Base-by-base conservation (phyloP, 2,113 vertebrate species). In the Cacatua alba region DNA sequence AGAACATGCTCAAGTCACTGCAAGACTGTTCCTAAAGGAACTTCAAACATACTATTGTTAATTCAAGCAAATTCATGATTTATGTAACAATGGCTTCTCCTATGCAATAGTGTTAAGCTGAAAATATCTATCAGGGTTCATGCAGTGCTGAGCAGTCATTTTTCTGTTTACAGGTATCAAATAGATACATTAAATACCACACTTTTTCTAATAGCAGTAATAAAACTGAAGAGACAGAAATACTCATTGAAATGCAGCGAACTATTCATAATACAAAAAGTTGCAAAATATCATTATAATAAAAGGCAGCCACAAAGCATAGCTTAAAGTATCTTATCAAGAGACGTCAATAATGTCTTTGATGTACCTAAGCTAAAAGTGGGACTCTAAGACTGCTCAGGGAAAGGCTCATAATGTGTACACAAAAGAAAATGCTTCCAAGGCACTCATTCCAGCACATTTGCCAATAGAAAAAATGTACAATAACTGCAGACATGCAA, bases 151-250 rank as follows among this genome's bases (percentile, higher is more conserved):
- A 86, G n/a, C 25, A 57, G 29, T 20, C 75, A 72, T 57, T 82
- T 78, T 82, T 63, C 49, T 81, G 28, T 70, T 88, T 74, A 62
- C 31, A 88, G 43, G 8, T 67, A 62, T n/a, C 52, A 79, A 51
- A 85, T n/a, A 75, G 79, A 91, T 88, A 31, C 31, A 70, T 33
- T 69, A 83, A 93, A 86, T 35, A 46, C 4, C 41, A 83, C 26
- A 53, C 1, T 46, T 86, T 93, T 83, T 19, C 23, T 53, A 77
- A 26, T 70, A 59, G 37, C 33, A 48, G 15, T 18, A 67, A 86
- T 76, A 77, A 92, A 86, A 76, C 9, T 41, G 57, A 83, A 69
- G 24, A 79, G 81, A 60, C 11, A 78, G 26, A 82, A 92, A 83
- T 52, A 71, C 2, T 6, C 20, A 60, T 2, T 26, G 8, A 72